Base-by-base conservation (phyloP, 2,888 invertebrate genomes). In the Synergus japonicus region DNA sequence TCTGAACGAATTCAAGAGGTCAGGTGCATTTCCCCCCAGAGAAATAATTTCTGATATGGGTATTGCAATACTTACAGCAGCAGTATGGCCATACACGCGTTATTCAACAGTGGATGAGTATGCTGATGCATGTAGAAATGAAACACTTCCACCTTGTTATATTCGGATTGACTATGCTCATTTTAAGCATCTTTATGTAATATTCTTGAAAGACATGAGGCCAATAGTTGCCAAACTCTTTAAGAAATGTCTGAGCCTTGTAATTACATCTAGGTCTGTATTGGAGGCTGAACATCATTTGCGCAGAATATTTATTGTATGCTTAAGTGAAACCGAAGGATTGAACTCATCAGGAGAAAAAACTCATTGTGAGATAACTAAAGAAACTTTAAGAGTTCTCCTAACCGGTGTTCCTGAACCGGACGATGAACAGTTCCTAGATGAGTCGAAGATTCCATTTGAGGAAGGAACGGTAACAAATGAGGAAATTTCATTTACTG, bases 121-220 rank as follows among this genome's bases (percentile, higher is more conserved):
- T 63, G 29, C 29, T 22, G 63, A 63, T 63, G 63, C 63, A 29
- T 64, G 63, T 1, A 15, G 29, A 64, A 64, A 64, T 13, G 29
- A 64, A 64, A 13, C 37, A 13, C 29, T 64, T 13, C 63, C 63
- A 29, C 63, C 13, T 13, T 64, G 63, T 37, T 64, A 37, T 37
- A 13, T 29, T 15, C 22, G 63, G 18, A 63, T 63, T 63, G 29
- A 63, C 63, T 63, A 63, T 63, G 54, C n/a, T 54, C 54, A 54
- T 54, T 54, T 58, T 58, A 58, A 58, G 18, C 58, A 58, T 9
- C 58, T 64, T 13, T 64, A 64, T 7, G 63, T 64, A 13, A n/a
- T 64, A 29, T 37, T 64, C 37, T 64, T 64, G 13, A 64, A 64
- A 64, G 13, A 64, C 15, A 29, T 64, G 7, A 64, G 63, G 29